A percentile compares a stretch with the other conserved stretches of the same genome.
These are phyloP conservation scores for Regulus satrapa DNA, from an alignment of 2,113 vertebrate genomes.

Conservation along the genomic window DNA sequence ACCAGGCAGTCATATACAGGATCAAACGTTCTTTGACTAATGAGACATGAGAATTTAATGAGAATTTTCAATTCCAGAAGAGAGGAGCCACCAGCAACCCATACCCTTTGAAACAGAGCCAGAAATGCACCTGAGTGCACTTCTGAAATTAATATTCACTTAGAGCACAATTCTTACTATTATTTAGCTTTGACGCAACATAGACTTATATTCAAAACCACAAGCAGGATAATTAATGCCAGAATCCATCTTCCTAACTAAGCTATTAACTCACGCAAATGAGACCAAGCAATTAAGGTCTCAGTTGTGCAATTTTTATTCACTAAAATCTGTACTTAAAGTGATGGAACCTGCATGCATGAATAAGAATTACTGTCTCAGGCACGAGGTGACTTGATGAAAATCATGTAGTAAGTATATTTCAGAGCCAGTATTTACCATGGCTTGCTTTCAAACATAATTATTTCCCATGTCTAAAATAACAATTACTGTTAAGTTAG, in stretches of 20 bases:
- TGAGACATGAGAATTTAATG: background rate
- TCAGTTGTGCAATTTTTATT: background rate
- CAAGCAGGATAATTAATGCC: slow-evolving; percentile 16
- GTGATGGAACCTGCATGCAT: background rate
- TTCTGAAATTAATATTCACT: background rate
- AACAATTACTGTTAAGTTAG: background rate
- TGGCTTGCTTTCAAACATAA: background rate
- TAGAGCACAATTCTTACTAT: background rate
- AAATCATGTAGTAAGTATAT: background rate
- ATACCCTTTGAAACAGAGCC: background rate
- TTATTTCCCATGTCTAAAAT: background rate
- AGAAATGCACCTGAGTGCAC: background rate
- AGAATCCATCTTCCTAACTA: background rate
- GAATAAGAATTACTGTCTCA: slow-evolving; percentile 6
- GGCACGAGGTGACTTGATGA: background rate
- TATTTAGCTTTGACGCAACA: background rate
- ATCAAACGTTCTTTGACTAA: background rate
- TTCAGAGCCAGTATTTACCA: background rate
- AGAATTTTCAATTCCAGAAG: background rate
- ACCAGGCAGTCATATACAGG: background rate
- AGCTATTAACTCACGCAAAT: slow-evolving; percentile 1
- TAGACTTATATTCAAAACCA: background rate
- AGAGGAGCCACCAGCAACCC: background rate
- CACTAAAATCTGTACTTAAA: background rate
- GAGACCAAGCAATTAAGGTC: slow-evolving; percentile 24